Conservation (phyloP, 2,113 vertebrate genomes). For the Danionella cerebrum region DNA sequence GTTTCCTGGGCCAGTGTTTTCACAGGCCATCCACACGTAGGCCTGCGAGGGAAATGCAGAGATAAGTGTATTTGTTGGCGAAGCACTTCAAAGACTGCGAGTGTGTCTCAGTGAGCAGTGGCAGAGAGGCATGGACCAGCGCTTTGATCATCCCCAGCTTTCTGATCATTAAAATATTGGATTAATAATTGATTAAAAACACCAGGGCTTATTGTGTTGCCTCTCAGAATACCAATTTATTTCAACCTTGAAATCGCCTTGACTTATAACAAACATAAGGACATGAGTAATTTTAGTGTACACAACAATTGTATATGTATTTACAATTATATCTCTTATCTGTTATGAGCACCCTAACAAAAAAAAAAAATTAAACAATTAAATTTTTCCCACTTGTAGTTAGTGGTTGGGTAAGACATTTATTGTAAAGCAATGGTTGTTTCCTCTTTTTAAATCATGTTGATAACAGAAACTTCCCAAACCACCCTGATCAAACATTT, state of each 20-base stretch:
- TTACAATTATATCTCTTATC: too few relatives aligned
- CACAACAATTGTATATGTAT: too few relatives aligned
- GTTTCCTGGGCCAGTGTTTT: constrained; percentile 47
- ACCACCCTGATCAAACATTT: too few relatives aligned
- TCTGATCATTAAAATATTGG: constrained; percentile 76
- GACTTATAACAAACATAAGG: constrained; percentile 27
- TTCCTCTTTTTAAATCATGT: too few relatives aligned
- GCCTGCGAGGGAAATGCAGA: constrained; percentile 53
- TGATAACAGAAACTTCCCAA: too few relatives aligned
- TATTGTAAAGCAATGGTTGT: too few relatives aligned
- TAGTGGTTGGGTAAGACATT: too few relatives aligned
- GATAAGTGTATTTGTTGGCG: constrained; percentile 67
- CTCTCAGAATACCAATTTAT: constrained; percentile 56
- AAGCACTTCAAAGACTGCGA: constrained; percentile 64
- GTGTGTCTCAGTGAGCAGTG: constrained; percentile 60
- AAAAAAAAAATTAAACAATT: too few relatives aligned
- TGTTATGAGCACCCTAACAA: too few relatives aligned
- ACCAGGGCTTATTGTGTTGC: constrained; percentile 64
- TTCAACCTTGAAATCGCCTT: constrained; percentile 45
- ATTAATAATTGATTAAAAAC: constrained; percentile 84
- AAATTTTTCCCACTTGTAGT: too few relatives aligned
- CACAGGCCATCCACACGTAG: constrained; percentile 44
- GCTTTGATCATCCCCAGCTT: constrained; percentile 76
- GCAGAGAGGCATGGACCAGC: constrained; percentile 61
- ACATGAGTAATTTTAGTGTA: background rate